Conservation (phyloP, 2,888 invertebrate species). For the Conistra vaccinii region DNA sequence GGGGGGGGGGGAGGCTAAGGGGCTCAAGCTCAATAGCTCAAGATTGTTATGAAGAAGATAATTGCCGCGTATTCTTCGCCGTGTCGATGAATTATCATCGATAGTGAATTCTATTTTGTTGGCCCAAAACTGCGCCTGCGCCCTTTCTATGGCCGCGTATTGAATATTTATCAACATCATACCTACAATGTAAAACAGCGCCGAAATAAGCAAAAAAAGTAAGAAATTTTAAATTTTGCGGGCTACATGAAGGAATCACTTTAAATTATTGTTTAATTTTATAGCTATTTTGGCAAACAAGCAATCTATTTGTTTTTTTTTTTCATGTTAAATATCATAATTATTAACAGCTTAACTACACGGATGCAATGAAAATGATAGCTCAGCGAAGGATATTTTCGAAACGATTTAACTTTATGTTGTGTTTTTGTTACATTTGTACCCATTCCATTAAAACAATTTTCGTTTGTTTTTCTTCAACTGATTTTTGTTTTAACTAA, state of each 20-base stretch:
- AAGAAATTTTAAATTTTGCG: not conserved
- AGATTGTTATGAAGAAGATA: no score
- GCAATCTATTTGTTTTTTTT: not conserved
- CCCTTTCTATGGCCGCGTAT: no score
- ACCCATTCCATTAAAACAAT: not conserved
- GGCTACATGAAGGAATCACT: not conserved
- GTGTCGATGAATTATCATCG: no score
- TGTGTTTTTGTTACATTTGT: not conserved
- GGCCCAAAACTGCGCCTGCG: no score
- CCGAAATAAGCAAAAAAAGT: no score
- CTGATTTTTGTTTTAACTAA: constrained; percentile 1
- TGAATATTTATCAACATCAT: no score
- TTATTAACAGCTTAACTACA: not conserved
- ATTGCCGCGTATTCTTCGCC: no score
- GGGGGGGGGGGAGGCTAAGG: no score
- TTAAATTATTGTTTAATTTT: not conserved
- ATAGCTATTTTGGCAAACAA: not conserved
- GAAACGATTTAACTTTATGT: not conserved
- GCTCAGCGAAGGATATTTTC: constrained; percentile 19
- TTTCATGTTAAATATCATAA: not conserved
- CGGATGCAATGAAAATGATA: not conserved
- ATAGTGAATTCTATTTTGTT: no score
- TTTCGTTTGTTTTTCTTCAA: not conserved
- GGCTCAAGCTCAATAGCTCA: no score
- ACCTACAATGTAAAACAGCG: not conserved